Base-by-base conservation (phyloP, 2,888 invertebrate genomes). In the Venusia cambrica region DNA sequence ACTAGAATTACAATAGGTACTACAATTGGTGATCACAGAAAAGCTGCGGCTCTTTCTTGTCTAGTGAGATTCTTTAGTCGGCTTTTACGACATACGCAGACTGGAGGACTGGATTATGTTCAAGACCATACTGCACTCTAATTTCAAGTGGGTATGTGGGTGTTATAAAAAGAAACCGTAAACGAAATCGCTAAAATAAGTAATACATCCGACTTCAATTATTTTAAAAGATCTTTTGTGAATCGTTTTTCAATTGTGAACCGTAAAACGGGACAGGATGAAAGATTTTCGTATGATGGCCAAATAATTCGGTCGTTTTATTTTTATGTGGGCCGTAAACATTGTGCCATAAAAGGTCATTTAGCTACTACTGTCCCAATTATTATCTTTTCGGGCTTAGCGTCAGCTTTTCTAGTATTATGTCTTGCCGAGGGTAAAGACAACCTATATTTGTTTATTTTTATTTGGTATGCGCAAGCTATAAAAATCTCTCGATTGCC, bases 241-340 rank as follows among this genome's bases (percentile, higher is more conserved):
- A 30, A 27, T 33, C 21, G 21, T 27, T 35, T 39, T 40, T 40
- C 40, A 40, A 40, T 35, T 22, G 26, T 26, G 31, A 31, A 28
- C 31, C 40, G 40, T 37, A 30, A 44, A 42, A 49, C 22, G 26
- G 18, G 7, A 38, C 33, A 21, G 31, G 31, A 36, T 28, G 35
- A 40, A 37, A 31, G 41, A 30, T 48, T 48, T 22, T 29, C 24
- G 36, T 46, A 39, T 43, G 48, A 48, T 51, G 48, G 29, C 38
- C 14, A 41, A 51, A 51, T 51, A 51, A 51, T 40, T 51, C 41
- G 41, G 48, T 48, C 48, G 39, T 48, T 44, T 48, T 44, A 46
- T 44, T 45, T 48, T 51, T 51, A 51, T 45, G 48, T 38, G 28
- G 27, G 39, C 38, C 44, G 34, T 51, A 51, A 49, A 51, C 45